Percentiles rank a stretch among this genome's conserved stretches.
Conservation (phyloP, 30 jellyfish, hydroid and myxozoan species). For the Aurelia aurita complex sp. Pacific region DNA sequence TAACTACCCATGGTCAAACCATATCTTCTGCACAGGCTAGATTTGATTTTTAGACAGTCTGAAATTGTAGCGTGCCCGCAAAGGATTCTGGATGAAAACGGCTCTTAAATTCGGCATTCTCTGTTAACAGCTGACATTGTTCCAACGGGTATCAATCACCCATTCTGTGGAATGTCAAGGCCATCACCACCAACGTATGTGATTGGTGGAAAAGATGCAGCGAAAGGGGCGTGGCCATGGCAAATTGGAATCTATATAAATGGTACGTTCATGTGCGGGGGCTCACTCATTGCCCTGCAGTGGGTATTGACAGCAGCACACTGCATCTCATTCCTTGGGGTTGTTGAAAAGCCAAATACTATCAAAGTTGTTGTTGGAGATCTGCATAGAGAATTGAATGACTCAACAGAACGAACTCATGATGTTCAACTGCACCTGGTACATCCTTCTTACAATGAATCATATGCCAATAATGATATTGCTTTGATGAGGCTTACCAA, state of each 20-base stretch:
- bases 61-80: no score
- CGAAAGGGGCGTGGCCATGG: conserved; percentile 82
- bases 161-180: conserved; percentile 45
- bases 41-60: no score
- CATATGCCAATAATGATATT: conserved; percentile 39
- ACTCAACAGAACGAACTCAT: conserved; percentile 26
- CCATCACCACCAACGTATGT: conserved; percentile 27
- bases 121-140: no score
- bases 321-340: conserved; percentile 32
- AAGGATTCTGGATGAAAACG: no score
- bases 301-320: conserved; percentile 77
- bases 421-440: conserved; percentile 1
- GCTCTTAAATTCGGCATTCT: no score
- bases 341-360: not conserved
- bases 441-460: conserved; percentile 19
- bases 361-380: conserved; percentile 45
- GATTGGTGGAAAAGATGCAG: conserved; percentile 67
- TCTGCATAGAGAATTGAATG: conserved; percentile 11
- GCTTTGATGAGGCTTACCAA: conserved; percentile 53
- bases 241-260: conserved; percentile 27
- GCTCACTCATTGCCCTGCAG: conserved; percentile 58
- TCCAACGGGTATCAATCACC: conserved; percentile 25
- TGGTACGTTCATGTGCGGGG: conserved; percentile 51
- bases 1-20: no score
- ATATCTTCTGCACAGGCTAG: no score